Evolutionary conservation across 2,797 vertebrate species (phyloP).

Genomic region (Poecilia gillii): DNA sequence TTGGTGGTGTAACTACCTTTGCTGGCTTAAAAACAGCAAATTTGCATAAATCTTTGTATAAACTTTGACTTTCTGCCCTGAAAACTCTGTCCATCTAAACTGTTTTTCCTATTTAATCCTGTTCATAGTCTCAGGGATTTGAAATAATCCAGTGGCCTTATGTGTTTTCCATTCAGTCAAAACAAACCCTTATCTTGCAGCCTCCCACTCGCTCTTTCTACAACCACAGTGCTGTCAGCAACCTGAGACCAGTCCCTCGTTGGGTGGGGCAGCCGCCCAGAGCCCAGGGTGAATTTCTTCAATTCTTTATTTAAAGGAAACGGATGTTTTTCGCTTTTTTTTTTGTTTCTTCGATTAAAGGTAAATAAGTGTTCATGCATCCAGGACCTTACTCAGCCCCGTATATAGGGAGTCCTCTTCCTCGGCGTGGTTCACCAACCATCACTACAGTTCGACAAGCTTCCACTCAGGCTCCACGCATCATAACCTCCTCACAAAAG

Average conservation of each 20-base stretch:
- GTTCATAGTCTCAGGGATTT: neutral
- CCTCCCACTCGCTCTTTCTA: slow-evolving; percentile 67
- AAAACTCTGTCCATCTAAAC: neutral
- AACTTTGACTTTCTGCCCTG: neutral
- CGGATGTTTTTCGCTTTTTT: slow-evolving; percentile 59
- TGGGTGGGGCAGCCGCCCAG: slow-evolving; percentile 86
- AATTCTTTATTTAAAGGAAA: slow-evolving; percentile 34
- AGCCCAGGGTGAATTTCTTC: slow-evolving; percentile 82
- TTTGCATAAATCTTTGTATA: neutral
- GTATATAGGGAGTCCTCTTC: slow-evolving; percentile 67
- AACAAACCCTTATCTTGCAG: slow-evolving; percentile 41
- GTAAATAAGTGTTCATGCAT: slow-evolving; percentile 6
- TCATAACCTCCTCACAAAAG: slow-evolving; percentile 82
- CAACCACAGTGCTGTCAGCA: slow-evolving; percentile 85
- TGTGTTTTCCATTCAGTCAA: neutral
- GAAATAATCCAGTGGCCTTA: neutral
- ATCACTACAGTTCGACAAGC: slow-evolving; percentile 90
- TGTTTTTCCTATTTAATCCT: neutral
- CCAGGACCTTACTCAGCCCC: slow-evolving; percentile 78
- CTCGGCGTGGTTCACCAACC: slow-evolving; percentile 79
- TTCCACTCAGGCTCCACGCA: slow-evolving; percentile 88
- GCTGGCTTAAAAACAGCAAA: neutral
- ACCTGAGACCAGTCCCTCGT: slow-evolving; percentile 84
- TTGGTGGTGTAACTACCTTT: neutral
- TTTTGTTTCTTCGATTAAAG: neutral